Percentiles rank a stretch among this genome's conserved stretches.
phyloP scores from a whole-genome alignment of 2,888 invertebrate genomes.

The Eledona agricola region DNA sequence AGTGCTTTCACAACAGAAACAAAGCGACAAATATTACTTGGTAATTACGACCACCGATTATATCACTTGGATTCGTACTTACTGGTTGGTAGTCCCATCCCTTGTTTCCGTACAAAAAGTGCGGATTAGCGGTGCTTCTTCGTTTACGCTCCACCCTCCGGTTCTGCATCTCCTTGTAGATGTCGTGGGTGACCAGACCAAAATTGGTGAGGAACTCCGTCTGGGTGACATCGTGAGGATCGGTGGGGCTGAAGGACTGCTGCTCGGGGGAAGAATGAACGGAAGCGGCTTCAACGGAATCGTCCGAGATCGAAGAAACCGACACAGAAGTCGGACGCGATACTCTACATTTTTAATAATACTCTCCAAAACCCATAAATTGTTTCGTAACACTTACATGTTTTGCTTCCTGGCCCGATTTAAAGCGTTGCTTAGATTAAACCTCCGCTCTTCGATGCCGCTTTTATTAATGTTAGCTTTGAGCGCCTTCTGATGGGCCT shows the following conservation, averaged over 20 bases:
- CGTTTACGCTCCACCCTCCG: conserved; percentile 65
- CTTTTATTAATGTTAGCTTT: conserved; percentile 54
- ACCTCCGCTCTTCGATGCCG: conserved; percentile 57
- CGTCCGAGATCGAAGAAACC: conserved; percentile 56
- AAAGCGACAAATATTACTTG: too few species aligned
- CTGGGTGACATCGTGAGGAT: conserved; percentile 59
- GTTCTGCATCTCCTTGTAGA: conserved; percentile 64
- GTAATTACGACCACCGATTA: too few species aligned
- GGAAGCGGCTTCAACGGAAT: conserved; percentile 54
- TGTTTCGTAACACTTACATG: conserved; percentile 49
- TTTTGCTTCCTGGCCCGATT: conserved; percentile 60
- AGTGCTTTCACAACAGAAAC: too few species aligned
- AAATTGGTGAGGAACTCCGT: conserved; percentile 61
- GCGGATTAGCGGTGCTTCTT: conserved; percentile 67
- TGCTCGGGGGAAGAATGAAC: conserved; percentile 54
- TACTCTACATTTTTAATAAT: conserved; percentile 46
- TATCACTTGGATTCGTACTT: conserved; percentile 22
- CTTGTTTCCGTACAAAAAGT: conserved; percentile 65
- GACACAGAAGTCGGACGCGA: conserved; percentile 54
- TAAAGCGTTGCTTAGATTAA: conserved; percentile 56
- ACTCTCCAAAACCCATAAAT: conserved; percentile 13
- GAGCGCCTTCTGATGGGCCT: conserved; percentile 53
- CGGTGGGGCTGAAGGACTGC: conserved; percentile 47
- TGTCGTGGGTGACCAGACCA: conserved; percentile 63
- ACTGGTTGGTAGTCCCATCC: conserved; percentile 56